Conservation (phyloP, 2,113 vertebrate species). For the Phodopus roborovskii region DNA sequence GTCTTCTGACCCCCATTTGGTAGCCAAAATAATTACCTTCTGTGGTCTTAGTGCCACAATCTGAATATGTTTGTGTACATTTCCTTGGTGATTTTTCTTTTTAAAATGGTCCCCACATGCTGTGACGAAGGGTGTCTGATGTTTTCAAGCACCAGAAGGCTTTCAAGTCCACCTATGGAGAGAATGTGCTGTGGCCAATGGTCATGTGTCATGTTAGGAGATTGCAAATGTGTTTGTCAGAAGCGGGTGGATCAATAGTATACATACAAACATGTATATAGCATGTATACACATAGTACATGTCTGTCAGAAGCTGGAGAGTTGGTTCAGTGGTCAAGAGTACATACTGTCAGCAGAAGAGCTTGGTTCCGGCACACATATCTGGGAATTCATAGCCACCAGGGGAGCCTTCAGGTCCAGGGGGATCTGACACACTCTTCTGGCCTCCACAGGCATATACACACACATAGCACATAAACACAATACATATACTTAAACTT, state of each 20-base stretch:
- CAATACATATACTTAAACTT: not conserved
- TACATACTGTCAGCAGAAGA: not conserved
- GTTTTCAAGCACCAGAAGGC: not conserved
- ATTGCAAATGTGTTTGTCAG: not conserved
- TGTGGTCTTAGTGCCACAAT: fast-evolving
- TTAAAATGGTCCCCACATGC: not conserved
- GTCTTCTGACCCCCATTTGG: not conserved
- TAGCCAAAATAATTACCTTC: not conserved
- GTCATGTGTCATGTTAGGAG: not conserved
- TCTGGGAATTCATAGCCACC: not conserved
- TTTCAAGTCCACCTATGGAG: not conserved
- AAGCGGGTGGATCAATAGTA: not conserved
- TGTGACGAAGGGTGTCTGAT: not conserved
- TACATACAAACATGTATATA: not conserved
- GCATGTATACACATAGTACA: not conserved
- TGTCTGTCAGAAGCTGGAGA: not conserved
- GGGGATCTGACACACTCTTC: not conserved
- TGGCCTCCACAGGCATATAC: not conserved
- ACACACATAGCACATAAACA: not conserved
- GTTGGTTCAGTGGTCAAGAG: not conserved
- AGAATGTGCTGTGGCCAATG: not conserved
- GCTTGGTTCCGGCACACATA: not conserved
- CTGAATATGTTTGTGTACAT: not conserved
- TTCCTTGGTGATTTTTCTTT: not conserved
- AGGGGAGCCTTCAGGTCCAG: too few species aligned